These are phyloP conservation scores for Centroberyx gerrardi DNA, from an alignment of 2,797 vertebrate species.

Conservation along the genomic window DNA sequence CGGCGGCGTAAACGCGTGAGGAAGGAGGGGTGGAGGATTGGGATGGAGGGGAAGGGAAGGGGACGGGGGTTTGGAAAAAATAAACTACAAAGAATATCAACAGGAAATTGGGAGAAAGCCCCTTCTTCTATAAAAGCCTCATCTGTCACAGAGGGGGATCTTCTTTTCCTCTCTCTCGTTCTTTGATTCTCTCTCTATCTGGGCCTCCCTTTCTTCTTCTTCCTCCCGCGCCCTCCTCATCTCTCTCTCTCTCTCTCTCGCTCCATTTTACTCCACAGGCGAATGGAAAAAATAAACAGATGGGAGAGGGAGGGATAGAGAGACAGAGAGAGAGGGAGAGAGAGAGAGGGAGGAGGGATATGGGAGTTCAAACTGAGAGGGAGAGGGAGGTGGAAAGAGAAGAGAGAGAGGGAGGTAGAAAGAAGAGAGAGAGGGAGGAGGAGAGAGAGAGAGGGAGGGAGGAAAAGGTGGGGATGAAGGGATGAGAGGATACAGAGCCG, in stretches of 20 bases:
- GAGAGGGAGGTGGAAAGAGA: conserved; percentile 46
- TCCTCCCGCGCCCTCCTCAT: conserved; percentile 31
- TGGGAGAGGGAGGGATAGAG: conserved; percentile 70
- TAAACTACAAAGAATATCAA: conserved; percentile 72
- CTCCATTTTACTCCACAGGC: conserved; percentile 60
- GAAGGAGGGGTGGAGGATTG: conserved; percentile 37
- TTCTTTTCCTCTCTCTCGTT: conserved; percentile 57
- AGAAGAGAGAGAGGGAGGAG: conserved; percentile 40
- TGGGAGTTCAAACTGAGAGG: conserved; percentile 76
- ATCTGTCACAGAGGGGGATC: conserved; percentile 67
- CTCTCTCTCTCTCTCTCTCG: conserved; percentile 34
- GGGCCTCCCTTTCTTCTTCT: conserved; percentile 45
- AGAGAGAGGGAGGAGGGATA: conserved; percentile 64
- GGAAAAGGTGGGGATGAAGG: conserved; percentile 39
- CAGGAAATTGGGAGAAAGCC: conserved; percentile 68
- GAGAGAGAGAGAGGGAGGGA: conserved; percentile 47
- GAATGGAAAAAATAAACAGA: conserved; percentile 78
- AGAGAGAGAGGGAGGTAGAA: conserved; percentile 22
- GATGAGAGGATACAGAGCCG: conserved; percentile 65
- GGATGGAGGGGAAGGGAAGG: conserved; percentile 32
- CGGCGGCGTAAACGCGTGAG: conserved; percentile 36
- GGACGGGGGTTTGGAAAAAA: conserved; percentile 18
- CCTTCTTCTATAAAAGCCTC: conserved; percentile 62
- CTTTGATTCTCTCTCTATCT: conserved; percentile 70
- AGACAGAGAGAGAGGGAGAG: conserved; percentile 24